Evolutionary conservation across 2,888 invertebrate genomes (phyloP), one percentile per base, ranked within the genome.

Genomic region (Oxytorus armatus): DNA sequence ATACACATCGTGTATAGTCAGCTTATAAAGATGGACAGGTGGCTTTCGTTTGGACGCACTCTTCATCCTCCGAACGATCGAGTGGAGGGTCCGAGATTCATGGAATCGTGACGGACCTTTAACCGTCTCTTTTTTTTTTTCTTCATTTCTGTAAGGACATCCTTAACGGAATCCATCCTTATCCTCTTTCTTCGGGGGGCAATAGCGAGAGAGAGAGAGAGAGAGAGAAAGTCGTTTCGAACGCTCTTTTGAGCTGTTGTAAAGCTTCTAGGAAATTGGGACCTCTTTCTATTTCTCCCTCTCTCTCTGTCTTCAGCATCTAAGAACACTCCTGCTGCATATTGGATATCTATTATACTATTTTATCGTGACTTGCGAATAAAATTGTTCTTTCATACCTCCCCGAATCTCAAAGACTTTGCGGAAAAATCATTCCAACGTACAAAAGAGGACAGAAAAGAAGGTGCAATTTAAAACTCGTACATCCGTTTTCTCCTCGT

Each of bases 81-180:
- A 79, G 49, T 57, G 74, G n/a, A 74, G 78, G 80, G 77, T 81
- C 80, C 74, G 80, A 69, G 80, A 81, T 81, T 81, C 80, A 81
- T 51, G 74, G 80, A 81, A 81, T 77, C 80, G 80, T 81, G 77
- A 81, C 74, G 80, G 80, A 81, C 77, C 77, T 81, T 81, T 74
- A 81, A 81, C 74, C 65, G 55, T 57, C 53, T 51, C 21, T 39
- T 29, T 44, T 63, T 44, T 63, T 51, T 42, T 23, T 21, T 39
- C 16, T 57, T 57, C 66, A 73, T 79, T 79, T 77, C 29, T 72
- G 77, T 77, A 59, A 81, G 73, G 80, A 81, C 80, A 81, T 81
- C 80, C 80, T 77, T 69, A 69, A 81, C 77, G 74, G 73, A 77
- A 80, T 81, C 51, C 55, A 68, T 70, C 77, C 69, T 77, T 59